A percentile compares a stretch with the other conserved stretches of the same genome.
Conservation (phyloP, 2,888 invertebrate genomes). For the Tetanocera ferruginea region DNA sequence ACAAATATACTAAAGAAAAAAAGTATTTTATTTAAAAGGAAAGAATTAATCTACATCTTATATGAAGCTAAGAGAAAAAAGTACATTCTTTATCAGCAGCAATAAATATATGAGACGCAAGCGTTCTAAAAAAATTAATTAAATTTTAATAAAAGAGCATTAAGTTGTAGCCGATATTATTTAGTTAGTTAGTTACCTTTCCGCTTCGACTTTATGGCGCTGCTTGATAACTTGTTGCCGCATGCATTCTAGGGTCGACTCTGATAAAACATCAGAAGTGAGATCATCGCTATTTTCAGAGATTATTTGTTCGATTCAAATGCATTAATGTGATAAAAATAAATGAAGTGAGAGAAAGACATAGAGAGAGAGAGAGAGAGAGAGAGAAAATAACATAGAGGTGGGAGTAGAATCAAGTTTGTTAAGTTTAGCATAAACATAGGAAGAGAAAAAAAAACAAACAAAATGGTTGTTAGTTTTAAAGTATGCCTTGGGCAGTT, state of each 20-base stretch:
- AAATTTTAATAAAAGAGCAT: too few species aligned
- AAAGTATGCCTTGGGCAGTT: neutral
- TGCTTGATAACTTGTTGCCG: slow-evolving; percentile 83
- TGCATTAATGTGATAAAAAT: slow-evolving; percentile 25
- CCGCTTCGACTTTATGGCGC: slow-evolving; percentile 84
- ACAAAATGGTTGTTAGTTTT: neutral
- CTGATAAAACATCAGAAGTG: slow-evolving; percentile 77
- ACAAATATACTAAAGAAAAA: too few species aligned
- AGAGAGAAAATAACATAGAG: slow-evolving; percentile 21
- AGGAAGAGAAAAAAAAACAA: slow-evolving; percentile 36
- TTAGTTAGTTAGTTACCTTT: slow-evolving; percentile 74
- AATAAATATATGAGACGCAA: too few species aligned
- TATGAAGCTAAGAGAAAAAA: too few species aligned
- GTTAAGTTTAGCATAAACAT: slow-evolving; percentile 30
- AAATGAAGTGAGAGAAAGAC: slow-evolving; percentile 18
- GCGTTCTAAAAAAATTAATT: too few species aligned
- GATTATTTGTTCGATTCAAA: slow-evolving; percentile 38
- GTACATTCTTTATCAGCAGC: too few species aligned
- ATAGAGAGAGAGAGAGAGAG: slow-evolving; percentile 40
- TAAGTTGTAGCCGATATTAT: neutral
- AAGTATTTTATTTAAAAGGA: too few species aligned
- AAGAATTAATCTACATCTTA: too few species aligned
- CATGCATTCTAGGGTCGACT: slow-evolving; percentile 86
- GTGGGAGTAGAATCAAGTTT: slow-evolving; percentile 28
- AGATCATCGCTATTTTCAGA: slow-evolving; percentile 56